phyloP scores from a whole-genome alignment of 1,140 invertebrate species.

The Microvelia longipes region DNA sequence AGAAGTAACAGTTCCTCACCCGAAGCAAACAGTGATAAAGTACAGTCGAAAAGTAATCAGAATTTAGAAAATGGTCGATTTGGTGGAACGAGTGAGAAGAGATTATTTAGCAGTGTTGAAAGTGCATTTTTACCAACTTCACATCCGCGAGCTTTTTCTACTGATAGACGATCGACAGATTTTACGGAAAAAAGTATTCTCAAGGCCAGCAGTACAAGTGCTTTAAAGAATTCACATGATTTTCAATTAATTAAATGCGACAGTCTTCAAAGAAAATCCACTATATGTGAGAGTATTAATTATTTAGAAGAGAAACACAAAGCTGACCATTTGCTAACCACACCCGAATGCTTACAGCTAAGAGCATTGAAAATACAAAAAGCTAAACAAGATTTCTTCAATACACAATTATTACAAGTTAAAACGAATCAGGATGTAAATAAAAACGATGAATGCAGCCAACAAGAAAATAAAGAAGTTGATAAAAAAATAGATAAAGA shows the following conservation, averaged over 20 bases:
- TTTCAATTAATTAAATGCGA: not conserved
- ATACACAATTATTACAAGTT: not conserved
- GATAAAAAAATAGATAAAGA: not conserved
- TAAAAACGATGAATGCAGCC: not conserved
- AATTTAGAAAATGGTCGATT: too few relatives aligned
- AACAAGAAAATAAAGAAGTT: not conserved
- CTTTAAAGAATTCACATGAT: not conserved
- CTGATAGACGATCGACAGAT: not conserved
- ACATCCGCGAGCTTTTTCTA: not conserved
- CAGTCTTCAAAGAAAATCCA: not conserved
- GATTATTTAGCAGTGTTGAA: not conserved
- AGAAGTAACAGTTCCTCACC: not conserved
- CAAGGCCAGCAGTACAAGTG: not conserved
- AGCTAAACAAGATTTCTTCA: conserved; percentile 1
- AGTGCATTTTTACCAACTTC: not conserved
- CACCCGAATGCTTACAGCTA: not conserved
- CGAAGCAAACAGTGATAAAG: not conserved
- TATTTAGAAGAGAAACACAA: not conserved
- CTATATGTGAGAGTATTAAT: not conserved
- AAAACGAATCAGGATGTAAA: not conserved
- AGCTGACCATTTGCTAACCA: not conserved
- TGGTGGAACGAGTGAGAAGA: not conserved
- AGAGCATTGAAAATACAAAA: not conserved
- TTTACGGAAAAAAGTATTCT: not conserved
- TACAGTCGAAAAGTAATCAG: too few relatives aligned